Evolutionary conservation across 2,888 invertebrate species (phyloP).

Genomic region (Polyommatus icarus): DNA sequence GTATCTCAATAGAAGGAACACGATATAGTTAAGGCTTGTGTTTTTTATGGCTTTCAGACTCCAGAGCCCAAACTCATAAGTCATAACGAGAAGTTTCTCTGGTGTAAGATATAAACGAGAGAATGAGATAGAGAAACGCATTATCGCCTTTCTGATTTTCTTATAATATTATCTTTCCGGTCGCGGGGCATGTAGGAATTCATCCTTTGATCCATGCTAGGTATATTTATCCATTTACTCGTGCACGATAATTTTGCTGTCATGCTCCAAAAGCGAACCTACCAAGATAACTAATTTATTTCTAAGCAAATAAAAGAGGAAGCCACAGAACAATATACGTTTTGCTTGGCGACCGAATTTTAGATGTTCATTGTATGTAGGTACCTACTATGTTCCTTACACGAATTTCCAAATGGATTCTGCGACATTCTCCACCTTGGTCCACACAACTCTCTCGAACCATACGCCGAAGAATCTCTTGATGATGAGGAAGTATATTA

Average conservation of each 20-base stretch:
- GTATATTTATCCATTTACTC: background rate
- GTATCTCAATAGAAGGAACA: background rate
- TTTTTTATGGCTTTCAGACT: background rate
- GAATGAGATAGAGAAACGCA: no score
- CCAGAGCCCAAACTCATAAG: background rate
- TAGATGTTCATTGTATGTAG: background rate
- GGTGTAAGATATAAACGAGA: background rate
- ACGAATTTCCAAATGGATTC: constrained; percentile 51
- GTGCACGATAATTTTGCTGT: background rate
- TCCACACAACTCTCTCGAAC: constrained; percentile 61
- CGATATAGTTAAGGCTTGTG: background rate
- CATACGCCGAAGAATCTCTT: constrained; percentile 77
- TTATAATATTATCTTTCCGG: no score
- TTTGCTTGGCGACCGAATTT: background rate
- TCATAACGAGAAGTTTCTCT: background rate
- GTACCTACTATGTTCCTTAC: constrained; percentile 54
- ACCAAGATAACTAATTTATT: no score
- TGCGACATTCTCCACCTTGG: constrained; percentile 46
- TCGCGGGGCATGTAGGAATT: no score
- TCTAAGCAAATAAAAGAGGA: no score
- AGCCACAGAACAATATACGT: no score
- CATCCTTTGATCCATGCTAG: background rate
- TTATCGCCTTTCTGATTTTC: no score
- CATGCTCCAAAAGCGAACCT: background rate
- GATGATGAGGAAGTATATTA: constrained; percentile 83